Evolutionary conservation across 64 coral and sea anemone species (phyloP).

Genomic region (Pocillopora damicornis): DNA sequence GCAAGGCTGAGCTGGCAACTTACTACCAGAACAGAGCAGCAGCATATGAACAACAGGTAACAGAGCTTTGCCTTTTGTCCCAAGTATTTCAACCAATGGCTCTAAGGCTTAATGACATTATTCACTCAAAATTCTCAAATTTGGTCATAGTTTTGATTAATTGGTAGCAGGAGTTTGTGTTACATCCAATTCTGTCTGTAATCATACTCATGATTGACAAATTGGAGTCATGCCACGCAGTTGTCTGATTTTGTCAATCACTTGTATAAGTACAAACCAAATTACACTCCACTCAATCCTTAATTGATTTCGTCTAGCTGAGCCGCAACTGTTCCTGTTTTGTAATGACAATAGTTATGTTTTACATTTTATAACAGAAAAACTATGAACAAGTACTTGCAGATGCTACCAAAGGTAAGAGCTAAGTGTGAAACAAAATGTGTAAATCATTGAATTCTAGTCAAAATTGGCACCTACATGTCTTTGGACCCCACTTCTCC

Average conservation of each 20-base stretch:
- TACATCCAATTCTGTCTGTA: too few relatives aligned
- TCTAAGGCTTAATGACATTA: not conserved
- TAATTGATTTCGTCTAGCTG: too few relatives aligned
- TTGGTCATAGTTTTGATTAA: too few relatives aligned
- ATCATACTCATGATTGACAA: too few relatives aligned
- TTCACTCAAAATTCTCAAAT: not conserved
- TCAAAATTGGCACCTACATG: too few relatives aligned
- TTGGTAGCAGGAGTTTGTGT: too few relatives aligned
- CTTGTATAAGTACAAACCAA: too few relatives aligned
- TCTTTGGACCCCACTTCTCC: not conserved
- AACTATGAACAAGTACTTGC: constrained; percentile 64
- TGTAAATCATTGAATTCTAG: too few relatives aligned
- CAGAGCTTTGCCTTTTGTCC: not conserved
- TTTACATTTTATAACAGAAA: constrained; percentile 49
- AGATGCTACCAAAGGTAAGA: constrained; percentile 68
- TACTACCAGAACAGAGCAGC: constrained; percentile 97
- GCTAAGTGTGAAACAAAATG: not conserved
- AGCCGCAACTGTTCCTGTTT: not conserved
- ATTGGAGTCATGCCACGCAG: too few relatives aligned
- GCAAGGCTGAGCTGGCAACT: constrained; percentile 66
- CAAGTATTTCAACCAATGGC: not conserved
- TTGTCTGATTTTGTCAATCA: too few relatives aligned
- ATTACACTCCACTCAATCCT: not conserved
- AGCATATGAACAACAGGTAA: constrained; percentile 87
- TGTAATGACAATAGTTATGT: not conserved